Evolutionary conservation across 2,797 vertebrate genomes (phyloP).

Genomic region (Galago senegalensis): DNA sequence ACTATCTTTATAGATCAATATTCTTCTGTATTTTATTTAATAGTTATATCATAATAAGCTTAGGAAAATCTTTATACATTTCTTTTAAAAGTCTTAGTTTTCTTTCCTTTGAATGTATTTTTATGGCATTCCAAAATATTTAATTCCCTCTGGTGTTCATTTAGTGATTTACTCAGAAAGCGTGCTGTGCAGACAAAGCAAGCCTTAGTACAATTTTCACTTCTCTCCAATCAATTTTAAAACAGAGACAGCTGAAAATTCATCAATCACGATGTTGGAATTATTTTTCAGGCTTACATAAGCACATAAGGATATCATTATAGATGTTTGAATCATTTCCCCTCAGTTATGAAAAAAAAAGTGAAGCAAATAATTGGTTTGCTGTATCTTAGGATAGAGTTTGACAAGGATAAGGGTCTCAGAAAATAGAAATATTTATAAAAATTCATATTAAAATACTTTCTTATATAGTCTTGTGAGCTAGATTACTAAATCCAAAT

Average conservation of each 20-base stretch:
- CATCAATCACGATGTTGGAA: constrained; percentile 70
- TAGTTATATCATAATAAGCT: background rate
- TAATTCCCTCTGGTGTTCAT: constrained; percentile 60
- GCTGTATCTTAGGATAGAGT: constrained; percentile 52
- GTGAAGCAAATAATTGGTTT: constrained; percentile 59
- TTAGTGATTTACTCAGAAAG: constrained; percentile 57
- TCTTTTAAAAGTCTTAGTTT: constrained; percentile 31
- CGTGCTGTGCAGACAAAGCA: constrained; percentile 50
- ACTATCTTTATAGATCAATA: background rate
- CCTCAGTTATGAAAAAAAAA: background rate
- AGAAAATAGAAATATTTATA: background rate
- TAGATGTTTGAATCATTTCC: constrained; percentile 56
- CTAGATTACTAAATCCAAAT: background rate
- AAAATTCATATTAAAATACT: background rate
- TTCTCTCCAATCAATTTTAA: constrained; percentile 80
- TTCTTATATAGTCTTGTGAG: background rate
- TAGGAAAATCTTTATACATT: constrained; percentile 21
- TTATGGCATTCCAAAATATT: constrained; percentile 66
- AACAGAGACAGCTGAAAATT: constrained; percentile 72
- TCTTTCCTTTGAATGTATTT: constrained; percentile 58
- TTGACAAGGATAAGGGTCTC: constrained; percentile 32
- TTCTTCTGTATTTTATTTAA: background rate
- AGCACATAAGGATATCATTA: constrained; percentile 74
- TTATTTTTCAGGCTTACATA: constrained; percentile 67
- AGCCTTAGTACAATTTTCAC: constrained; percentile 63